These are phyloP conservation scores for Synodontis membranacea DNA, from an alignment of 2,113 vertebrate genomes.

Conservation along the genomic window DNA sequence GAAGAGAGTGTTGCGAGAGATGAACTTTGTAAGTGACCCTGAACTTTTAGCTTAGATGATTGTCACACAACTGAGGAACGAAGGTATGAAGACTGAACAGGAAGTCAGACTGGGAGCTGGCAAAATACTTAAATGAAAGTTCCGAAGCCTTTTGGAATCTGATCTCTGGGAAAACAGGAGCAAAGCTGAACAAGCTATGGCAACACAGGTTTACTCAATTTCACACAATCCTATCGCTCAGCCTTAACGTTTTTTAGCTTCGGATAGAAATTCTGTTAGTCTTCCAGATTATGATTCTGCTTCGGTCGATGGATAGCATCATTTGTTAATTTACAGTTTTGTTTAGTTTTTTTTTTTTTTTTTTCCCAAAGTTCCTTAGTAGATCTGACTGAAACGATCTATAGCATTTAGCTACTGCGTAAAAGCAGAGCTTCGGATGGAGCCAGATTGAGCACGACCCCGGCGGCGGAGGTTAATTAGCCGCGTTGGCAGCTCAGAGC, in stretches of 20 bases:
- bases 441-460: slow-evolving; percentile 23
- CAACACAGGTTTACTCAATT: neutral
- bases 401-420: neutral
- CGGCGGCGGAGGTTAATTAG: slow-evolving; percentile 42
- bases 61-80: neutral
- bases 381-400: neutral
- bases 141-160: neutral
- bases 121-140: neutral
- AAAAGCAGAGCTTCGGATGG: slow-evolving; percentile 23
- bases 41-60: slow-evolving; percentile 8
- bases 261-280: neutral
- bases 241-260: neutral
- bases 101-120: slow-evolving; percentile 66
- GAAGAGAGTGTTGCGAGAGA: slow-evolving; percentile 43
- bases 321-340: neutral
- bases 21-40: slow-evolving; percentile 6
- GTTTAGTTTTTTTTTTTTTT: neutral
- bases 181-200: neutral
- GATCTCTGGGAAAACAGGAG: neutral
- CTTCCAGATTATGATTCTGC: neutral
- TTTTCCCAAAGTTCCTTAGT: neutral
- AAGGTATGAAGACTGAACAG: slow-evolving; percentile 68
- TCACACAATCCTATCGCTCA: neutral
- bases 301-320: neutral
- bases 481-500: slow-evolving; percentile 34